These are phyloP conservation scores for Pseudomyrmex pallidus DNA, from an alignment of 1,140 invertebrate genomes.

Conservation along the genomic window DNA sequence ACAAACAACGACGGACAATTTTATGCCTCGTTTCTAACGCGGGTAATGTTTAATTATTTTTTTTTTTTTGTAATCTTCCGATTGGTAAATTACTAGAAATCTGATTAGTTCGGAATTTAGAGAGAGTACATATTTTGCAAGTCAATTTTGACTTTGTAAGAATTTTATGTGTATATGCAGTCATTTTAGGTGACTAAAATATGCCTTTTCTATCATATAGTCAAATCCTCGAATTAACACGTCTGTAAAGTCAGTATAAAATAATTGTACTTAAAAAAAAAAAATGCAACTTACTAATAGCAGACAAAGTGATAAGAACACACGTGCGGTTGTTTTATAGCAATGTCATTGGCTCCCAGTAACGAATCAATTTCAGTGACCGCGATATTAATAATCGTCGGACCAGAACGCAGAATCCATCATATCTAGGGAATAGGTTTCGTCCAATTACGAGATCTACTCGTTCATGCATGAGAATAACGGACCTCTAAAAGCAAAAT, in stretches of 20 bases:
- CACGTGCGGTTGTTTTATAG: constrained; percentile 38
- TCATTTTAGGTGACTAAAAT: too few relatives aligned
- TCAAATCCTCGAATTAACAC: not conserved
- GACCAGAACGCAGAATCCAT: constrained; percentile 60
- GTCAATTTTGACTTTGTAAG: not conserved
- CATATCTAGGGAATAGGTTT: constrained; percentile 60
- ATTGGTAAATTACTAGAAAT: not conserved
- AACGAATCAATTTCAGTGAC: constrained; percentile 60
- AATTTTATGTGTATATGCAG: not conserved
- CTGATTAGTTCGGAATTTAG: not conserved
- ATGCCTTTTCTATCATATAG: too few relatives aligned
- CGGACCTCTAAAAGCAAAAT: constrained; percentile 40
- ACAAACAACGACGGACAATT: constrained; percentile 45
- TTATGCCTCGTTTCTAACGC: constrained; percentile 27
- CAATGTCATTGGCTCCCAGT: constrained; percentile 38
- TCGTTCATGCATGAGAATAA: constrained; percentile 43
- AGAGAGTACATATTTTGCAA: too few relatives aligned
- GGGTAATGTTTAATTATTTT: not conserved
- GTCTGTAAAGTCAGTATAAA: not conserved
- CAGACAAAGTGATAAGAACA: not conserved
- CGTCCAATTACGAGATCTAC: constrained; percentile 59
- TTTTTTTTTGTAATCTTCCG: not conserved
- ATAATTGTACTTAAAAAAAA: not conserved
- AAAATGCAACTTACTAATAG: too few relatives aligned
- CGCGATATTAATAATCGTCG: constrained; percentile 66